A percentile compares a stretch with the other conserved stretches of the same genome.
Evolutionary conservation across 2,797 vertebrate species (phyloP).

Genomic region (Acipenser oxyrinchus): DNA sequence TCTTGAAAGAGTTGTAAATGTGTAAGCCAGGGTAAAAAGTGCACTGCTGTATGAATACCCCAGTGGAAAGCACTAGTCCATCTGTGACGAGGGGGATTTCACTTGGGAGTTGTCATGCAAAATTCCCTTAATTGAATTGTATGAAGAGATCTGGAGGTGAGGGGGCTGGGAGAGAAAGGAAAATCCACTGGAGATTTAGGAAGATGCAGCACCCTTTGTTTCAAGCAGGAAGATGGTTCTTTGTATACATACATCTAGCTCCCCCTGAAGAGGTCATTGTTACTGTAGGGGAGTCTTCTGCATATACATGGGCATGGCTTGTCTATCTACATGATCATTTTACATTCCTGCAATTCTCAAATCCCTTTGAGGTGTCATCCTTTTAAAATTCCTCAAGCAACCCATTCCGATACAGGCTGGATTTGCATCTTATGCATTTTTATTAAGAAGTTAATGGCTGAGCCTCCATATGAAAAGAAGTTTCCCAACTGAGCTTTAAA

Average conservation of each 20-base stretch:
- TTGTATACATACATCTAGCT: slow-evolving; percentile 35
- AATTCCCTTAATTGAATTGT: slow-evolving; percentile 58
- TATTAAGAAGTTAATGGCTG: background rate
- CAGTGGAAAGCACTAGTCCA: slow-evolving; percentile 41
- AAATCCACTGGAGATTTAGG: slow-evolving; percentile 34
- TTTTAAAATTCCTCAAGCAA: slow-evolving; percentile 39
- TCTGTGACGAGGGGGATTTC: slow-evolving; percentile 26
- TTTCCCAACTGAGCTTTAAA: slow-evolving; percentile 3
- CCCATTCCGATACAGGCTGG: slow-evolving; percentile 29
- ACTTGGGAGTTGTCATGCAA: slow-evolving; percentile 39
- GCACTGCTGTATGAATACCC: slow-evolving; percentile 41
- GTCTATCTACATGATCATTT: slow-evolving; percentile 43
- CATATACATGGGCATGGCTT: slow-evolving; percentile 57
- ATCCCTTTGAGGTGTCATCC: slow-evolving; percentile 40
- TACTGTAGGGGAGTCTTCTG: slow-evolving; percentile 39
- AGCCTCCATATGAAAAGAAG: slow-evolving; percentile 7
- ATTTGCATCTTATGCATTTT: slow-evolving; percentile 11
- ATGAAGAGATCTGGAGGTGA: slow-evolving; percentile 40
- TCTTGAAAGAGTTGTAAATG: slow-evolving; percentile 17
- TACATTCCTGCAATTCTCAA: slow-evolving; percentile 59
- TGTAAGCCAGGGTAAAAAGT: slow-evolving; percentile 21
- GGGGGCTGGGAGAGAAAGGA: background rate
- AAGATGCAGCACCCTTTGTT: slow-evolving; percentile 46
- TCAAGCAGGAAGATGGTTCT: slow-evolving; percentile 54
- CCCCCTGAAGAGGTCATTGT: slow-evolving; percentile 54